Evolutionary conservation across 2,113 vertebrate species (phyloP).

Genomic region (Ramphastos sulfuratus): DNA sequence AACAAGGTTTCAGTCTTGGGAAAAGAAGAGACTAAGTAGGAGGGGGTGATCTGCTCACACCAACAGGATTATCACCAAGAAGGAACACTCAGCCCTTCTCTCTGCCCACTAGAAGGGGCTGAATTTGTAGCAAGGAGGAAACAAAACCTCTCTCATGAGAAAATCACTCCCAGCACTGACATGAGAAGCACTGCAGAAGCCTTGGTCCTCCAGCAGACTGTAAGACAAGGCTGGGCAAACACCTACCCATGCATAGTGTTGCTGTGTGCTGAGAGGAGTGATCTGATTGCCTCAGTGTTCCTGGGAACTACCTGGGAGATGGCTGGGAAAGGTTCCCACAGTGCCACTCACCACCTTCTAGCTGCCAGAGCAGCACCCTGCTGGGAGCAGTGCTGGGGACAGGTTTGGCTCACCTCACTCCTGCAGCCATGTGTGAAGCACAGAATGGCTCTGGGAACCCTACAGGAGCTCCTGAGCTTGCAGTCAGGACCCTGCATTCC

Average conservation of each 20-base stretch:
- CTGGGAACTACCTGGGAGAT: background rate
- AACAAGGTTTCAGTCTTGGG: background rate
- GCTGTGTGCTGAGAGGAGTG: background rate
- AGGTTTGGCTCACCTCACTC: background rate
- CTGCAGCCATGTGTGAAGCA: no score
- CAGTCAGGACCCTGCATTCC: background rate
- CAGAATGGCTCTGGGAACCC: background rate
- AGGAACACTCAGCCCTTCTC: background rate
- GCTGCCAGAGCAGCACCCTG: background rate
- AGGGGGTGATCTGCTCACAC: background rate
- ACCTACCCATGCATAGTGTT: accelerated
- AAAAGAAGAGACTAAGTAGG: background rate
- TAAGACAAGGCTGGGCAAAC: background rate
- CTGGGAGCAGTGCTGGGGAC: accelerated
- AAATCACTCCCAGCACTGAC: background rate
- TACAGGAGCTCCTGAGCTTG: background rate
- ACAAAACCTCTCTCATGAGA: background rate
- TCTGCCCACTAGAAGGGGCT: background rate
- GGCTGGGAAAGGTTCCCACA: background rate
- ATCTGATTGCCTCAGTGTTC: accelerated
- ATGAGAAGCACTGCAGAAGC: background rate
- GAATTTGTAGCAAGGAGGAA: background rate
- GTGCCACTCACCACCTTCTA: background rate
- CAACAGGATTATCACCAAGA: no score
- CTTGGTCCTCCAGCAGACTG: accelerated